phyloP scores from a whole-genome alignment of 2,797 vertebrate genomes.

The Anas capensis region DNA sequence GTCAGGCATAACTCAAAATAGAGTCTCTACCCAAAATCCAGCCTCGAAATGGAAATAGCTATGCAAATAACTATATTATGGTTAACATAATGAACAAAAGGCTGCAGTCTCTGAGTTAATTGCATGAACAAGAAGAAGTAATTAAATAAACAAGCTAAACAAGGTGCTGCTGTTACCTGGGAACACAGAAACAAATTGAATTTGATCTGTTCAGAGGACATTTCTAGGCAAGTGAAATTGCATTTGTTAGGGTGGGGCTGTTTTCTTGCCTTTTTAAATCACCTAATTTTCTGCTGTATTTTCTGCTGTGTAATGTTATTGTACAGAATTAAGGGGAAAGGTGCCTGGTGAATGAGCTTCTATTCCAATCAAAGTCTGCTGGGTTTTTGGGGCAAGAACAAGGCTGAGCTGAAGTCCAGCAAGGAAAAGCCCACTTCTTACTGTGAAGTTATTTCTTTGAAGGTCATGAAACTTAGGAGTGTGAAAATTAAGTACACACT shows the following conservation, averaged over 20 bases:
- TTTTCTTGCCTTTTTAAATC: not conserved
- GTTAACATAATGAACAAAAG: slow-evolving; percentile 16
- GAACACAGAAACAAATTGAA: slow-evolving; percentile 42
- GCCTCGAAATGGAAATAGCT: slow-evolving; percentile 12
- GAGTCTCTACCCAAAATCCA: slow-evolving; percentile 17
- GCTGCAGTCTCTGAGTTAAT: slow-evolving; percentile 33
- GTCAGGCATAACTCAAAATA: not conserved
- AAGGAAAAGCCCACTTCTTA: not conserved
- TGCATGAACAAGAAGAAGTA: slow-evolving; percentile 37
- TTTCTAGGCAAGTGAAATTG: slow-evolving; percentile 28
- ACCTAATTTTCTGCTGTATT: slow-evolving; percentile 29
- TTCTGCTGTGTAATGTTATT: slow-evolving; percentile 12
- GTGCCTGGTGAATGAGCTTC: not conserved
- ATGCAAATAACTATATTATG: slow-evolving; percentile 41
- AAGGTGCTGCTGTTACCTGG: slow-evolving; percentile 55
- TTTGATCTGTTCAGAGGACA: slow-evolving; percentile 20
- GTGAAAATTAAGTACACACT: not conserved
- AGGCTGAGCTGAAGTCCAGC: not conserved
- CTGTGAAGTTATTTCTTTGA: slow-evolving; percentile 15
- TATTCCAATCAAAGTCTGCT: slow-evolving; percentile 13
- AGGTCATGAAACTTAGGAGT: not conserved
- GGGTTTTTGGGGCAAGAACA: not conserved
- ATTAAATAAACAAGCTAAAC: slow-evolving; percentile 55
- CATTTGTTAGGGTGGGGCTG: slow-evolving; percentile 14
- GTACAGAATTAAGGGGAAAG: slow-evolving; percentile 14